Evolutionary conservation across 2,113 vertebrate genomes (phyloP).

Genomic region (Dendrocopos noguchii): DNA sequence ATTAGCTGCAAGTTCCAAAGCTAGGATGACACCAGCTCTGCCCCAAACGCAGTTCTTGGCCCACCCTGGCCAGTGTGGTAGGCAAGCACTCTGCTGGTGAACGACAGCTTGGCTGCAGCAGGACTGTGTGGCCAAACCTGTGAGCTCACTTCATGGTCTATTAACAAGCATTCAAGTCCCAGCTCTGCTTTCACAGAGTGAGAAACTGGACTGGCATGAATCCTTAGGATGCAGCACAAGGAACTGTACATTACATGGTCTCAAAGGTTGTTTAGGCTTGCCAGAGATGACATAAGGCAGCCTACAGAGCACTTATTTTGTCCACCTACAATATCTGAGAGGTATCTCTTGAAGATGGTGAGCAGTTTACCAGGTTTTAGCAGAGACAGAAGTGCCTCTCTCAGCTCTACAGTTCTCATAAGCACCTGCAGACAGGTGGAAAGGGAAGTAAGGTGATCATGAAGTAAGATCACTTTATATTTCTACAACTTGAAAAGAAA

Average conservation of each 20-base stretch:
- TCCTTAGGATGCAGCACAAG: background rate
- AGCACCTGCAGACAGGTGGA: background rate
- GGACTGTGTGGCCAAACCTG: background rate
- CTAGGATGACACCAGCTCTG: background rate
- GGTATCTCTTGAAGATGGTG: background rate
- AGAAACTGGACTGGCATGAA: background rate
- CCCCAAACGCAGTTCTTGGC: background rate
- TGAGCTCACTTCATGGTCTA: background rate
- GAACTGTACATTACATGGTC: background rate
- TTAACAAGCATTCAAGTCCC: background rate
- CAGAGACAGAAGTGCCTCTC: background rate
- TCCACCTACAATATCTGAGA: background rate
- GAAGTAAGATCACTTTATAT: background rate
- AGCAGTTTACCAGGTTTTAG: background rate
- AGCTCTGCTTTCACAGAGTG: background rate
- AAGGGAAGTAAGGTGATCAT: background rate
- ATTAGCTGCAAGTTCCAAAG: background rate
- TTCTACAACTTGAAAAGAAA: background rate
- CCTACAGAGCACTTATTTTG: background rate
- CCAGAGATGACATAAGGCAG: background rate
- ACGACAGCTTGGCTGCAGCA: background rate
- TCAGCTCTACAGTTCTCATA: background rate
- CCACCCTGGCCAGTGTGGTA: accelerated
- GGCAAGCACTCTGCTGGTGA: accelerated
- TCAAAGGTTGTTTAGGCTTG: background rate